These are phyloP conservation scores for Arvicanthis niloticus DNA, from an alignment of 2,113 vertebrate genomes.

Conservation along the genomic window DNA sequence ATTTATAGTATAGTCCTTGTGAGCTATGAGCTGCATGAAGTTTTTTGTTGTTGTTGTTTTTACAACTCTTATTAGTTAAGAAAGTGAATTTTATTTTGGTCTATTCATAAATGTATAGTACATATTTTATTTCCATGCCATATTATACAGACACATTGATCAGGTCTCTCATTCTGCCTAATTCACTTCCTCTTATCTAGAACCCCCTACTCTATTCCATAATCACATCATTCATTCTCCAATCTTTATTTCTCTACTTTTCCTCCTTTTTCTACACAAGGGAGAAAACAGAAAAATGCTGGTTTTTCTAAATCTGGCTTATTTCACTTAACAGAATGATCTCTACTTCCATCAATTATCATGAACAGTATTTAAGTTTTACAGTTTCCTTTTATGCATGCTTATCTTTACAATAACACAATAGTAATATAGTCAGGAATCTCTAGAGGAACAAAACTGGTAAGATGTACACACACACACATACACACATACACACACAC, in stretches of 20 bases:
- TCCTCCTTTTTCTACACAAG: background rate
- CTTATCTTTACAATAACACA: background rate
- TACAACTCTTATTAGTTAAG: background rate
- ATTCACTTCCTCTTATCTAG: background rate
- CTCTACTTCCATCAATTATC: background rate
- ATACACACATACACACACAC: background rate
- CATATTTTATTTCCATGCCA: background rate
- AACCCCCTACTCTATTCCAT: accelerated
- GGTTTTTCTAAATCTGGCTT: background rate
- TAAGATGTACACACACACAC: background rate
- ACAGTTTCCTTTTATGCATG: background rate
- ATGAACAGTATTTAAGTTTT: background rate
- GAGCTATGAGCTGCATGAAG: background rate
- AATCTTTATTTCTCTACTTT: too few species aligned
- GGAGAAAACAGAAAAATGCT: background rate
- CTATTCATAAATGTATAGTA: background rate
- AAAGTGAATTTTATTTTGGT: background rate
- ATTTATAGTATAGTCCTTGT: background rate
- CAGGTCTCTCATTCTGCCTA: too few species aligned
- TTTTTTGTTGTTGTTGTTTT: background rate
- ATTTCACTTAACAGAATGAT: background rate
- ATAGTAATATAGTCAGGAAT: background rate
- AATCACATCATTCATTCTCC: background rate
- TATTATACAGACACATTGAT: background rate
- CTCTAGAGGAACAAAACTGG: background rate